A percentile compares a stretch with the other conserved stretches of the same genome.
Conservation (phyloP, 1,140 invertebrate species). For the Temnothorax nylanderi region DNA sequence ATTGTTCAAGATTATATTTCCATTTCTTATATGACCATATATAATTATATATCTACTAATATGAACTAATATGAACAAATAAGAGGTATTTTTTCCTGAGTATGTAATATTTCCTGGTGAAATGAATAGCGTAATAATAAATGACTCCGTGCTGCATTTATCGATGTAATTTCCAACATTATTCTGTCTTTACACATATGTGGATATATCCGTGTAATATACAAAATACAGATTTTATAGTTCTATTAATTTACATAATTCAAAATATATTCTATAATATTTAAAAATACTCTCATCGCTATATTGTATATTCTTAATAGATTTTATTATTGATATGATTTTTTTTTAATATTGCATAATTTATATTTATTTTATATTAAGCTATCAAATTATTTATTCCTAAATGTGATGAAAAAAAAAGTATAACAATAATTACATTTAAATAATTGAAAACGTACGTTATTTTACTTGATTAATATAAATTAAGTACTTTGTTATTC, state of each 20-base stretch:
- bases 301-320: neutral
- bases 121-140: conserved; percentile 62
- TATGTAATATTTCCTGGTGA: neutral
- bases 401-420: neutral
- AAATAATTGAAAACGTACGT: neutral
- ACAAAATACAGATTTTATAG: neutral
- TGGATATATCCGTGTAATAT: neutral
- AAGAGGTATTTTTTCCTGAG: no score
- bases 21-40: no score
- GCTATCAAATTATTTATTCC: neutral
- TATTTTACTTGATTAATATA: conserved; percentile 3
- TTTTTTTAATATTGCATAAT: neutral
- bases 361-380: neutral
- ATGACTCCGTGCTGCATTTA: conserved; percentile 77
- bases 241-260: conserved; percentile 20
- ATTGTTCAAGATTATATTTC: no score
- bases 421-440: neutral
- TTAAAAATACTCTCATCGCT: neutral
- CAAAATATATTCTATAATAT: neutral
- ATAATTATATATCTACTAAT: no score
- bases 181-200: neutral
- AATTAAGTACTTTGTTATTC: conserved; percentile 17
- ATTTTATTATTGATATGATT: neutral
- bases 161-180: neutral
- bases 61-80: no score